Conservation (phyloP, 2,888 invertebrate species). For the Melanophora roralis region DNA sequence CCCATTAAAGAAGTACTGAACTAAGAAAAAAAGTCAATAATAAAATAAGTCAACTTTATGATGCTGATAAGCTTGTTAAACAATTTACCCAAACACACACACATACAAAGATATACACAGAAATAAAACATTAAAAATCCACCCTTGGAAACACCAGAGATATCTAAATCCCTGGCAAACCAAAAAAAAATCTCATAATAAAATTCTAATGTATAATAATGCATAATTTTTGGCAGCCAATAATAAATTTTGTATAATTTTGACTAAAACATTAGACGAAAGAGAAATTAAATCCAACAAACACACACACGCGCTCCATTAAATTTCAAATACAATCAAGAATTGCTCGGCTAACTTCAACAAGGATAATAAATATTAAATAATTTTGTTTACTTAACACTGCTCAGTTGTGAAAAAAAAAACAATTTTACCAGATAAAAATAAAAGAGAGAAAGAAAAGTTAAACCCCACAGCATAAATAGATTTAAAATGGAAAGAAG, state of each 20-base stretch:
- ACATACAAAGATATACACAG: background rate
- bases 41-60: constrained; percentile 42
- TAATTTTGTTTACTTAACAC: constrained; percentile 52
- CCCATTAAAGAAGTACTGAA: constrained; percentile 28
- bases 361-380: constrained; percentile 49
- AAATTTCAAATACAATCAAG: constrained; percentile 7
- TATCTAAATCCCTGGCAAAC: constrained; percentile 35
- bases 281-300: background rate
- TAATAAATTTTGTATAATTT: constrained; percentile 56
- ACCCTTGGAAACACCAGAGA: constrained; percentile 35
- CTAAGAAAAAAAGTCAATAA: constrained; percentile 40
- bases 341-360: constrained; percentile 3
- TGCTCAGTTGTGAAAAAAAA: constrained; percentile 30
- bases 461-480: background rate
- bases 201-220: constrained; percentile 33
- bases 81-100: constrained; percentile 30
- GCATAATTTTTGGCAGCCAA: constrained; percentile 48
- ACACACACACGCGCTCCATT: constrained; percentile 31
- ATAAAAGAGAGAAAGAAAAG: background rate
- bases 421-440: background rate
- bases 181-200: background rate
- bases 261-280: background rate
- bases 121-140: background rate
- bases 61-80: constrained; percentile 58
- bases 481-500: background rate